Base-by-base conservation (phyloP, 2,888 invertebrate genomes). In the Drosophila paramelanica region DNA sequence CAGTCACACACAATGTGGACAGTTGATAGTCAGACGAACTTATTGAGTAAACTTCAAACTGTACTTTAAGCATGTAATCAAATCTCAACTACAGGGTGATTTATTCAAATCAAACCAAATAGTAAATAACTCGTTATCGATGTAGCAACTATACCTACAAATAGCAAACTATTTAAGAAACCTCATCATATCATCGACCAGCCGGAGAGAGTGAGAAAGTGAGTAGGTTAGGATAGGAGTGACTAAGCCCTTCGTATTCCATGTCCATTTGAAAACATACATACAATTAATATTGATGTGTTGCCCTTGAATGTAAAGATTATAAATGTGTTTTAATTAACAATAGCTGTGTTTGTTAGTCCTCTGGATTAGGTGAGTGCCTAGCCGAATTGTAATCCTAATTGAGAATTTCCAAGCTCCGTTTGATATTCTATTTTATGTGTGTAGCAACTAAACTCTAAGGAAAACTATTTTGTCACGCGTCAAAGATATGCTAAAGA, bases 211-310 rank as follows among this genome's bases (percentile, higher is more conserved):
- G 42, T n/a, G 10, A 45, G 20, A 55, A 5, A 39, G 11, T 57
- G 41, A 36, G 46, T 42, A 39, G 49, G 41, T 50, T 77, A 49
- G 41, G 41, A 27, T 53, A 62, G 43, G 59, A 43, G 59, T 60
- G 70, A 67, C 70, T 85, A 82, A 79, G 81, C 79, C 83, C 82
- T 70, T 74, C 66, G 65, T 66, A 67, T 68, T 62, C 47, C 70
- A 70, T 50, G 49, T 57, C 53, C 31, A 2, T 69, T 55, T 61
- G 36, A 43, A 53, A 64, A 64, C 45, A 41, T 61, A 60, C 61
- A 58, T 67, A 52, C 38, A 38, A 41, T 23, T n/a, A 25, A 38
- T 71, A 50, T 53, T 45, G 14, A 53, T 43, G 46, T 27, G 23
- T 43, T 38, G 58, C 43, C 45, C 36, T 43, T 25, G 42, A 57